Evolutionary conservation across 2,113 vertebrate species (phyloP).

Genomic region (Reinhardtius hippoglossoides): DNA sequence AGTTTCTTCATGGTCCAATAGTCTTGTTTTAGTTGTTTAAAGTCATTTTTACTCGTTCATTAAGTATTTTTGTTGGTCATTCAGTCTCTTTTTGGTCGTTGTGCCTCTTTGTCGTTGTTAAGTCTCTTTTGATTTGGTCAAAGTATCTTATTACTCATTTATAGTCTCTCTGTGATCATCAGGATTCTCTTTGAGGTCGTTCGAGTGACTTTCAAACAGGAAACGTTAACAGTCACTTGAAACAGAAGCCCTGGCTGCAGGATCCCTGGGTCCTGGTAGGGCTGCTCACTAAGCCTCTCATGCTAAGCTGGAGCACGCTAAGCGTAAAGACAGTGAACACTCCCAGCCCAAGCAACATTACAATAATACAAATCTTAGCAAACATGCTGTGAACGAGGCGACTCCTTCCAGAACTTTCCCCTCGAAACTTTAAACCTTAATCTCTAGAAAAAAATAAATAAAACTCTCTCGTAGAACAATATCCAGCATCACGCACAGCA

Average conservation of each 20-base stretch:
- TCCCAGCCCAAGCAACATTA: slow-evolving; percentile 61
- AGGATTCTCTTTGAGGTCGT: not conserved
- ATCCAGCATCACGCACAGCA: slow-evolving; percentile 24
- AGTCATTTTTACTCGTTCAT: too few species aligned
- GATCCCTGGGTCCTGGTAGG: not conserved
- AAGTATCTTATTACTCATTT: too few species aligned
- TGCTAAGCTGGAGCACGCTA: slow-evolving; percentile 20
- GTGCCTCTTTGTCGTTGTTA: too few species aligned
- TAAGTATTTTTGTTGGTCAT: too few species aligned
- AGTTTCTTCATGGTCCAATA: too few species aligned
- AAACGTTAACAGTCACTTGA: not conserved
- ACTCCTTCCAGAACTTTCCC: slow-evolving; percentile 3
- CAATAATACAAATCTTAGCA: slow-evolving; percentile 38
- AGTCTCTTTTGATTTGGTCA: not conserved
- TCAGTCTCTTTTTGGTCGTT: not conserved
- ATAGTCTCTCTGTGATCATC: not conserved
- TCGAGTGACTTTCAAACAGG: not conserved
- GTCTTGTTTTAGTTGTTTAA: too few species aligned
- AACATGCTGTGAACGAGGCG: slow-evolving; percentile 52
- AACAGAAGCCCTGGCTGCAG: not conserved
- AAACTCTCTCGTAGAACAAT: slow-evolving; percentile 24
- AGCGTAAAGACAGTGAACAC: slow-evolving; percentile 44
- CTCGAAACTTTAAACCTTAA: not conserved
- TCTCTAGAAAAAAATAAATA: slow-evolving; percentile 26
- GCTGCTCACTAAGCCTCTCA: not conserved